Base-by-base conservation (phyloP, 2,888 invertebrate genomes). In the Geophilus truncorum region DNA sequence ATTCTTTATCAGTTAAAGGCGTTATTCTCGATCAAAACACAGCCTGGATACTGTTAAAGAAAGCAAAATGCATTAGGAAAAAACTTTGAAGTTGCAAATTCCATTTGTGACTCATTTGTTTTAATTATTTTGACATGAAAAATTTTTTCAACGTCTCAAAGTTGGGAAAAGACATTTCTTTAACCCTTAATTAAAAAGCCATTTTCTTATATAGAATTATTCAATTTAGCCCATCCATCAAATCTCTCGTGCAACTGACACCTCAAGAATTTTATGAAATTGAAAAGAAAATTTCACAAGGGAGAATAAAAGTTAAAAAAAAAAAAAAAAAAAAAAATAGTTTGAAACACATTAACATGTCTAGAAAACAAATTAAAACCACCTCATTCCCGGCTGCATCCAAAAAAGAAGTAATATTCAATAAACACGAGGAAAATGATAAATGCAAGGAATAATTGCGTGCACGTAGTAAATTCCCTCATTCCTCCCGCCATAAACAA, bases 131-230 rank as follows among this genome's bases (percentile, higher is more conserved):
- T 40, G 40, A 40, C 40, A 40, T 40, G n/a, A 40, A 40, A 40
- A 0, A 3, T 7, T 40, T 40, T 40, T 40, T 40, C n/a, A n/a
- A n/a, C n/a, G n/a, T n/a, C n/a, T n/a, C n/a, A n/a, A n/a, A n/a
- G n/a, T n/a, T n/a, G n/a, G n/a, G n/a, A n/a, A n/a, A 34, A 40
- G 10, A 40, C 15, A 40, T 62, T 62, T 62, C 21, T 62, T 12
- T 62, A 62, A 62, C 57, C 40, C 57, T 62, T 62, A 62, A 62
- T 62, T 62, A 62, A 62, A 62, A 62, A 62, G 57, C 6, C 23
- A 62, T 62, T 23, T 62, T 62, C 57, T 62, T 62, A 18, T 12
- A 23, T 62, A 62, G 57, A 62, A n/a, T 62, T 62, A 62, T 62
- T 62, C 57, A 6, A 62, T 62, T 62, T 62, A 23, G 57, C 57